Evolutionary conservation across 2,113 vertebrate species (phyloP), one percentile per base, ranked within the genome.

Genomic region (Pomatorhinus ruficollis): DNA sequence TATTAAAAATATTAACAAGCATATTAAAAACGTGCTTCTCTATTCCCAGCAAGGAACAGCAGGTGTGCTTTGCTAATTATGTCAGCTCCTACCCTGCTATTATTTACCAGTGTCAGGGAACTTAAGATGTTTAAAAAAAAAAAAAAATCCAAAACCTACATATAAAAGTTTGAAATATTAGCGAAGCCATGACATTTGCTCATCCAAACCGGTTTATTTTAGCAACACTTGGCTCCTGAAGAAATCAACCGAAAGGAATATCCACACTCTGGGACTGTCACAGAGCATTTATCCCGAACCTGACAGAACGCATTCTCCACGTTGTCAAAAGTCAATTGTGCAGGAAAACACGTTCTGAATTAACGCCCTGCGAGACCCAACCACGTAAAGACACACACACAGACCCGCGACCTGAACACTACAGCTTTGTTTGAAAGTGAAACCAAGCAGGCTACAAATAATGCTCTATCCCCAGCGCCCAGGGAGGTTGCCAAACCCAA

Each of bases 401-500:
- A 45, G 80, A 45, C 22, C 87, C 9, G 70, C 31, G 63, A 94
- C 83, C 96, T 11, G 64, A 91, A 95, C 96, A 93, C 96, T 78
- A 33, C 94, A 96, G 97, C 93, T 91, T 94, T 93, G 92, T 93
- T 22, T 75, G 93, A 96, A 94, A 97, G 96, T 52, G 94, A 97
- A 97, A 97, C 91, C 83, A 89, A 83, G 89, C 75, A 33, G 83
- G n/a, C 89, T 93, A 57, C 93, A 91, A 92, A 89, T 69, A 93
- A 89, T 42, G 85, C 91, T 83, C 72, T 31, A 45, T 52, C 65
- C 89, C 83, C 52, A 23, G 85, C 49, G n/a, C 88, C 70, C 90
- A 12, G 52, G 70, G 74, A 87, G 93, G 85, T 63, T 66, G 85
- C 86, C 61, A 66, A 57, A 77, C 53, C 42, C 85, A 42, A 96